Conservation (phyloP, 2,888 invertebrate genomes). For the Deroplatys truncata region DNA sequence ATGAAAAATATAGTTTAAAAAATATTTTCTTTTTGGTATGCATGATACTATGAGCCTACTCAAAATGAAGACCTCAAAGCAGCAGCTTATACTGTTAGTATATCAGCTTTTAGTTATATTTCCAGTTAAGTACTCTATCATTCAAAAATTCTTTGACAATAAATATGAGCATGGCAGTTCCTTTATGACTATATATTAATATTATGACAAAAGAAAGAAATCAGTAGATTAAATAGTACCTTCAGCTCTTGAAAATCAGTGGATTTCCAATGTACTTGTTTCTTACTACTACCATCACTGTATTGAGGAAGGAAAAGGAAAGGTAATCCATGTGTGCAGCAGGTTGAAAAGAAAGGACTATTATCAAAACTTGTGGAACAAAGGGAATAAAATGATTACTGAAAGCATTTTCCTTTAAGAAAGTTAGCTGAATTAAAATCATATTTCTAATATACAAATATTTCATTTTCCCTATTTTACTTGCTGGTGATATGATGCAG, state of each 20-base stretch:
- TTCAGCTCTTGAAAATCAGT: not conserved
- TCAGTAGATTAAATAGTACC: not conserved
- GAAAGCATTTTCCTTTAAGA: too few relatives aligned
- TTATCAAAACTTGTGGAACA: too few relatives aligned
- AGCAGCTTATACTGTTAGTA: not conserved
- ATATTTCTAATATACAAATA: not conserved
- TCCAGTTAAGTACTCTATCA: not conserved
- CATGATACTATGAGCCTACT: not conserved
- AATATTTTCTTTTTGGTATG: not conserved
- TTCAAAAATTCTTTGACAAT: not conserved
- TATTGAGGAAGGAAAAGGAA: too few relatives aligned
- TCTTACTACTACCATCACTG: too few relatives aligned
- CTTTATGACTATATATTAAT: not conserved
- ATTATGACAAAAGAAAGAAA: not conserved
- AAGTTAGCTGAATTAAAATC: too few relatives aligned
- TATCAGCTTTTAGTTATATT: not conserved
- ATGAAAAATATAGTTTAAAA: not conserved
- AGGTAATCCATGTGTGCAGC: too few relatives aligned
- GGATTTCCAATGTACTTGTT: not conserved
- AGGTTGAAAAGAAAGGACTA: too few relatives aligned
- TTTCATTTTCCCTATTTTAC: not conserved
- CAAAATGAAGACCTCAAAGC: not conserved
- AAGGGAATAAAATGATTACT: too few relatives aligned
- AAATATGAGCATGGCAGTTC: not conserved
- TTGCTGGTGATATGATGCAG: not conserved